phyloP scores from a whole-genome alignment of 2,888 invertebrate genomes.

The Polydrusus tereticollis region DNA sequence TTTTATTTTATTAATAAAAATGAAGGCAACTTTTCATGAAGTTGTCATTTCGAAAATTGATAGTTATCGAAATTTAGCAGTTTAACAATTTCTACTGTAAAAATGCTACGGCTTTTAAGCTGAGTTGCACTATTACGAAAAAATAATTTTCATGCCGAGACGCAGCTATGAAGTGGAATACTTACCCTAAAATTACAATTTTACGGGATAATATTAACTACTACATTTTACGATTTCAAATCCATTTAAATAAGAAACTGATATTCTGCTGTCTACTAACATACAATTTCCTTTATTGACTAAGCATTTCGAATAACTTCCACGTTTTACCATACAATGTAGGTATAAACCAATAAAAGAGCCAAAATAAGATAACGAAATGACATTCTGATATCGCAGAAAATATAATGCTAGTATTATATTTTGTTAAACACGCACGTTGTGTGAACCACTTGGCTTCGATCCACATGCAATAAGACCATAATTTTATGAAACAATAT shows the following conservation, averaged over 20 bases:
- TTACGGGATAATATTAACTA: not conserved
- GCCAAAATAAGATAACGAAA: conserved; percentile 9
- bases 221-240: not conserved
- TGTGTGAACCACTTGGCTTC: conserved; percentile 37
- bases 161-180: too few relatives aligned
- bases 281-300: not conserved
- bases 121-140: too few relatives aligned
- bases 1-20: too few relatives aligned
- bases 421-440: conserved; percentile 28
- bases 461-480: conserved; percentile 20
- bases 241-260: not conserved
- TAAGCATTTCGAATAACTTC: not conserved
- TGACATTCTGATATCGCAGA: conserved; percentile 9
- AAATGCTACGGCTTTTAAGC: too few relatives aligned
- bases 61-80: too few relatives aligned
- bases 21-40: too few relatives aligned
- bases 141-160: too few relatives aligned
- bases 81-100: too few relatives aligned
- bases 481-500: too few relatives aligned
- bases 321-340: not conserved
- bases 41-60: too few relatives aligned
- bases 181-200: not conserved
- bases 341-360: conserved; percentile 4
- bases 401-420: conserved; percentile 23
- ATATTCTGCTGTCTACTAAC: not conserved